Base-by-base conservation (phyloP, 2,888 invertebrate species). In the Palloptera scutellata region DNA sequence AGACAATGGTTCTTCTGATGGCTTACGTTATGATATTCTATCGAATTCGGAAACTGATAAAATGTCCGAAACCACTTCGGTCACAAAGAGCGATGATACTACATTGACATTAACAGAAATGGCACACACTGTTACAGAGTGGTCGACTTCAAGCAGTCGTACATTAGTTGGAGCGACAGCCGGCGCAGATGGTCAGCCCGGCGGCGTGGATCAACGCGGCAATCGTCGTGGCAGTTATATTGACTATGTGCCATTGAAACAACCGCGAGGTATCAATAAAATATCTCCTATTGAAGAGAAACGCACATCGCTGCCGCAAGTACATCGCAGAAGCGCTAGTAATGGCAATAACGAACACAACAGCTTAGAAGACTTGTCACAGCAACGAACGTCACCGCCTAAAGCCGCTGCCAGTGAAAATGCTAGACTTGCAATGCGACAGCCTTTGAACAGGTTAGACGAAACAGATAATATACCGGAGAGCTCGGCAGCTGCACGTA, bases 71-170 rank as follows among this genome's bases (percentile, higher is more conserved):
- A 89, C 91, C 2, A 91, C 90, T 1, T 91, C 91, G 1, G 91
- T 90, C 5, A 91, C 91, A 1, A 93, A 93, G 79, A 93, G 93
- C 73, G 93, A 93, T 76, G 93, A 93, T 77, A 93, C 93, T 61
- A 90, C 90, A 0, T 82, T 91, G 59, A 89, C 89, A 1, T 80
- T 91, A 48, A 90, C 90, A 0, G 90, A 90, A 81, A 87, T 90
- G 74, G 93, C 92, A 1, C 92, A 92, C 71, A 92, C 92, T 1
- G 91, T 93, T 75, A 93, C 93, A 0, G 93, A 93, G 74, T 93
- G 93, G 92, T 93, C 93, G 0, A 92, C 91, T 1, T 93, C 93
- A 72, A 91, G 91, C 19, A 92, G 92, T 76, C 91, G 92, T 66
- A 92, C 92, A 0, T 86, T 93, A 10, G 88, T 92, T 55, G 90